Percentiles rank a stretch among this genome's conserved stretches.
Conservation (phyloP, 2,113 vertebrate genomes). For the Chionis minor region DNA sequence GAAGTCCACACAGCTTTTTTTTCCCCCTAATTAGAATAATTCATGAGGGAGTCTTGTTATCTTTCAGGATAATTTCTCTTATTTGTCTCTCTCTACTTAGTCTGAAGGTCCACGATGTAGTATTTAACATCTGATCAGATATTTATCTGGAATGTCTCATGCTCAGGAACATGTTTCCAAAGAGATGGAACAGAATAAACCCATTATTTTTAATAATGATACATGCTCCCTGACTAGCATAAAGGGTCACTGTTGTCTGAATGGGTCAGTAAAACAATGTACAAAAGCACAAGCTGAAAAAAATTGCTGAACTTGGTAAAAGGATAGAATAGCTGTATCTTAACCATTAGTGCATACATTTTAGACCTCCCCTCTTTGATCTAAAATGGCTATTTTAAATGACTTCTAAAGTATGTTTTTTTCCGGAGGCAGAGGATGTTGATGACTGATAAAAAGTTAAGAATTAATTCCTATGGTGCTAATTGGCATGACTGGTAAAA, state of each 20-base stretch:
- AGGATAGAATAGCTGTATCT: background rate
- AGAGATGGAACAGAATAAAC: background rate
- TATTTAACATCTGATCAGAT: background rate
- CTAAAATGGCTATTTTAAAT: background rate
- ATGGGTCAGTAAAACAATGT: background rate
- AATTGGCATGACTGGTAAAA: background rate
- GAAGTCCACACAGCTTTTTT: background rate
- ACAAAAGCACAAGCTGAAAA: background rate
- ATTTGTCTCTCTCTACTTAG: background rate
- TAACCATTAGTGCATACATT: background rate
- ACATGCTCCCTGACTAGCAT: background rate
- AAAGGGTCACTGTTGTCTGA: background rate
- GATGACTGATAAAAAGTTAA: background rate
- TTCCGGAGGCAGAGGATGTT: background rate
- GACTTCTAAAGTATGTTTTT: background rate
- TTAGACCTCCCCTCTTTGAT: background rate
- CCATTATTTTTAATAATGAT: background rate
- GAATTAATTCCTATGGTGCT: background rate
- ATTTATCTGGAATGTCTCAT: background rate
- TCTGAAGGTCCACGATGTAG: background rate
- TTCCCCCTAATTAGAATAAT: background rate
- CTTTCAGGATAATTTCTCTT: background rate
- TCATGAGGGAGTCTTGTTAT: background rate
- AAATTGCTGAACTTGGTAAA: background rate
- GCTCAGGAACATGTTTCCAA: background rate